Base-by-base conservation (phyloP, 2,888 invertebrate genomes). In the Philhelius pedissequus region DNA sequence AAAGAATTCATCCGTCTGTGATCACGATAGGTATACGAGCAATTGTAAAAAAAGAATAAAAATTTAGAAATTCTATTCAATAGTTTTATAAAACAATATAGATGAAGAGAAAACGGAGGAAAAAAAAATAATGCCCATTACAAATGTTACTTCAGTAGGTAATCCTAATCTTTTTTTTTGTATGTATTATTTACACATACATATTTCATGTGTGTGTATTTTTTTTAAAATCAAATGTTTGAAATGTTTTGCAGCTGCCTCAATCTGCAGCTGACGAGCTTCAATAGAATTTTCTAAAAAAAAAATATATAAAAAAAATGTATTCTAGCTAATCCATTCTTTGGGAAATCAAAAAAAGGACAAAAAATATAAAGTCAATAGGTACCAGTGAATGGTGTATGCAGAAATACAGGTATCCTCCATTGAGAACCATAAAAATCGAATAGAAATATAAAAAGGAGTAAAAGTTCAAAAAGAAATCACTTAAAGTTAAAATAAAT, bases 231-330 rank as follows among this genome's bases (percentile, higher is more conserved):
- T 78, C 68, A 69, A 78, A 78, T 76, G 77, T 70, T 76, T 77
- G 77, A 71, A 77, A 82, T 73, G 30, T 43, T 62, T 30, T 76
- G 40, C 68, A 78, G 40, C 78, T 58, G 69, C 25, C 38, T 45
- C 64, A 60, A 80, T 56, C 81, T 83, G 83, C 73, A 78, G 27
- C 79, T 74, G 83, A 83, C 79, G 74, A 78, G 64, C 64, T 74
- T 56, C 56, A 56, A 50, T 60, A 20, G 54, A 32, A 43, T 38
- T 40, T 22, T 38, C 15, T 58, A 25, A 45, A 27, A 38, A 25
- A 45, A 27, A 38, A 22, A 50, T 4, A 54, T 25, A 40, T 40
- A 58, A 9, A n/a, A 22, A 20, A 3, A 45, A 22, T 22, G 15
- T 32, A 48, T 62, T 54, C 60, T 32, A 40, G 35, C 77, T 66